A percentile compares a stretch with the other conserved stretches of the same genome.
These are phyloP conservation scores for Chrysolina americana DNA, from an alignment of 2,888 invertebrate genomes.

Conservation along the genomic window DNA sequence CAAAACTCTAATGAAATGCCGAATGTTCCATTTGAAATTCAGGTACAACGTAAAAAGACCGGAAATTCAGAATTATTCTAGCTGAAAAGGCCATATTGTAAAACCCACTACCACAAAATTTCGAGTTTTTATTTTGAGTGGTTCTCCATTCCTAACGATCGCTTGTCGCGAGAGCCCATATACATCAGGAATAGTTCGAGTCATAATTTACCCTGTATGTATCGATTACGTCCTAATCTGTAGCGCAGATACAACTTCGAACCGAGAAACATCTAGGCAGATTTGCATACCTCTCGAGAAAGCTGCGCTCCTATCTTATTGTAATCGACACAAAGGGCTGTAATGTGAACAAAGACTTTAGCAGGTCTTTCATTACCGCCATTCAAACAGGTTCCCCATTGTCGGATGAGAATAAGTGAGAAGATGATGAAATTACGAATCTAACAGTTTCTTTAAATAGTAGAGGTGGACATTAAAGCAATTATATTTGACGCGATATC, in stretches of 20 bases:
- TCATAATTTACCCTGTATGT: background rate
- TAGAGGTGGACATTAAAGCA: no score
- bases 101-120: no score
- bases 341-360: background rate
- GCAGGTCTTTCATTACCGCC: background rate
- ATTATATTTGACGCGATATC: no score
- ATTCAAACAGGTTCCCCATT: background rate
- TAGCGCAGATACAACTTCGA: constrained; percentile 2
- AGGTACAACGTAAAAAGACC: no score
- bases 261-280: background rate
- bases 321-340: constrained; percentile 9
- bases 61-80: no score
- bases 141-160: no score
- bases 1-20: no score
- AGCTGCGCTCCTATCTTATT: background rate
- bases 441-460: background rate
- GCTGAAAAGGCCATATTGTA: no score
- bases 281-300: background rate
- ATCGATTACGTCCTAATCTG: background rate
- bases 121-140: no score
- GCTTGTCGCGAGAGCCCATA: no score
- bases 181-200: no score
- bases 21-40: no score
- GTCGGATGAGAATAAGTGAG: background rate
- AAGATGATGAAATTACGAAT: background rate